These are phyloP conservation scores for Peromyscus leucopus DNA, from an alignment of 2,113 vertebrate genomes.

Conservation along the genomic window DNA sequence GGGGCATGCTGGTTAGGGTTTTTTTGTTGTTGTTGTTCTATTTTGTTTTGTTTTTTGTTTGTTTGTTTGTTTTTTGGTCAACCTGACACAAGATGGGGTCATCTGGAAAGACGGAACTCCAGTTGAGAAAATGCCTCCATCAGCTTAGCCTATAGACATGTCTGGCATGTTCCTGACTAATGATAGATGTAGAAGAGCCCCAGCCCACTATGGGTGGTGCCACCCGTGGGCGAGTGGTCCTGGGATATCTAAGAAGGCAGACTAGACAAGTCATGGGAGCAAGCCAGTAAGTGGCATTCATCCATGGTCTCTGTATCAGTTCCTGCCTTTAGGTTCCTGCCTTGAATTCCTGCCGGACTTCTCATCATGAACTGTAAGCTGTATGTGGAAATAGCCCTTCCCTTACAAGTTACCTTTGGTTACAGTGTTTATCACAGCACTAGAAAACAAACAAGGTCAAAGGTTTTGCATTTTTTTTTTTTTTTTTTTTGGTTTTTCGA, in stretches of 20 bases:
- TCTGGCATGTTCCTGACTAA: background rate
- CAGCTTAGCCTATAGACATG: background rate
- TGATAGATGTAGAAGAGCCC: background rate
- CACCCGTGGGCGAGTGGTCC: background rate
- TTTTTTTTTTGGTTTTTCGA: too few relatives aligned
- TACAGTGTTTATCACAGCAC: background rate
- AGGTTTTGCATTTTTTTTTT: background rate
- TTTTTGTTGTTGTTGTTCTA: too few relatives aligned
- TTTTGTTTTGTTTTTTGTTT: too few relatives aligned
- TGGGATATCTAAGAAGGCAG: background rate
- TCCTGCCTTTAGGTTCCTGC: background rate
- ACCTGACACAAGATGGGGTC: background rate
- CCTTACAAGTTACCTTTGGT: background rate
- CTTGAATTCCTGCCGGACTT: background rate
- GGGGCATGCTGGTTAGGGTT: background rate
- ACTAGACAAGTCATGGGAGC: background rate
- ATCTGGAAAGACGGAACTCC: background rate
- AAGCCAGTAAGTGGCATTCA: background rate
- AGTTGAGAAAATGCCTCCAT: background rate
- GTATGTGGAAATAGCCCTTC: background rate
- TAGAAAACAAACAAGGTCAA: background rate
- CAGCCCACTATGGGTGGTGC: background rate
- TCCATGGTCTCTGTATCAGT: background rate
- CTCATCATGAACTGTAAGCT: background rate
- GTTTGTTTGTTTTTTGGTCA: background rate